A percentile compares a stretch with the other conserved stretches of the same genome.
Conservation (phyloP, 2,888 invertebrate genomes). For the Dendrolimus pini region DNA sequence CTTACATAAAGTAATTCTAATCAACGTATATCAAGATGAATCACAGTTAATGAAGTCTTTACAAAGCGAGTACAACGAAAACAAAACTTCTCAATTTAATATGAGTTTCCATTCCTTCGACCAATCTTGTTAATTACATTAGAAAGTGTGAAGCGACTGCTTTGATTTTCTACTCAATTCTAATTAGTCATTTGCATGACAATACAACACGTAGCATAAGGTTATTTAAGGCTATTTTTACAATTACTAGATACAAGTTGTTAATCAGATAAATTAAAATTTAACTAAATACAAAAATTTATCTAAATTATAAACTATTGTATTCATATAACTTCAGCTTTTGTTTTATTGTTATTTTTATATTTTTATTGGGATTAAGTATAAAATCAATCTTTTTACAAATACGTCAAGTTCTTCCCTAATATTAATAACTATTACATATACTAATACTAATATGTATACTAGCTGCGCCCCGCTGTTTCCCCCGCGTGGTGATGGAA, state of each 20-base stretch:
- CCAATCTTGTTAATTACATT: not conserved
- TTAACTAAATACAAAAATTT: too few species aligned
- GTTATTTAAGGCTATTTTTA: not conserved
- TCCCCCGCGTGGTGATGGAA: too few species aligned
- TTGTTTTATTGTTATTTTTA: too few species aligned
- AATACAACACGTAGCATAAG: not conserved
- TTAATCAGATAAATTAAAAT: too few species aligned
- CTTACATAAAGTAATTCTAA: not conserved
- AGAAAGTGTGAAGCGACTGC: slow-evolving; percentile 1
- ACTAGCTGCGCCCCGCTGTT: too few species aligned
- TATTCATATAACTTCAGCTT: too few species aligned
- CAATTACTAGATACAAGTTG: not conserved
- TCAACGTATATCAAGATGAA: not conserved
- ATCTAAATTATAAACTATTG: too few species aligned
- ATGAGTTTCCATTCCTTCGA: not conserved
- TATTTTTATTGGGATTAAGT: too few species aligned
- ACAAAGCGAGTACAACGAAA: not conserved
- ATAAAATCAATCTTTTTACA: too few species aligned
- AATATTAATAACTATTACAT: too few species aligned
- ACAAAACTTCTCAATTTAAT: not conserved
- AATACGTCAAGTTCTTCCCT: too few species aligned
- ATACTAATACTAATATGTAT: too few species aligned
- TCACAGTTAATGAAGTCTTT: not conserved
- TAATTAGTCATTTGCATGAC: not conserved
- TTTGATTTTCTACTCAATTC: not conserved